These are phyloP conservation scores for Anthopleura xanthogrammica DNA, from an alignment of 92 coral and sea anemone genomes.

Conservation along the genomic window DNA sequence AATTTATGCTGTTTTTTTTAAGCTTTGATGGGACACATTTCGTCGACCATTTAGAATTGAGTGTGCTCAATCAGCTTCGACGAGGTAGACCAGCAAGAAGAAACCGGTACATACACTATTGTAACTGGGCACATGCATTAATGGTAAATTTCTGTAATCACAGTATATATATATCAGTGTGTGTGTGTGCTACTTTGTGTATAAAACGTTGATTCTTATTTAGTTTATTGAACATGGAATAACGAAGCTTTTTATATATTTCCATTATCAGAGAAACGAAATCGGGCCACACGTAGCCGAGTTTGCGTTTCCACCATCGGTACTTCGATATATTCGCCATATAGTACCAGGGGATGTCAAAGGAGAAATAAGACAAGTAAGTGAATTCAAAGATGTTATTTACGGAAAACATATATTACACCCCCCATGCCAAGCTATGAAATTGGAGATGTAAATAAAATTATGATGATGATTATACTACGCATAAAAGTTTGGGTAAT, in stretches of 20 bases:
- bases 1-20: too few relatives aligned
- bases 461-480: too few relatives aligned
- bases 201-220: too few relatives aligned
- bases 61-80: constrained; percentile 5
- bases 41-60: constrained; percentile 2
- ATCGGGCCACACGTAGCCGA: constrained; percentile 23
- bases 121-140: constrained; percentile 29
- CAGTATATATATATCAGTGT: too few relatives aligned
- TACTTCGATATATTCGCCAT: constrained; percentile 26
- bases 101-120: constrained; percentile 29
- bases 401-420: too few relatives aligned
- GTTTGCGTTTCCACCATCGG: constrained; percentile 34
- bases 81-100: constrained; percentile 34
- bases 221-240: neutral
- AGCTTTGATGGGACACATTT: constrained; percentile 26
- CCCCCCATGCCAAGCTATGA: too few relatives aligned
- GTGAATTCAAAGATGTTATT: neutral
- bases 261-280: constrained; percentile 33
- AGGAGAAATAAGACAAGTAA: constrained; percentile 50
- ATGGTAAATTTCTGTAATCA: constrained; percentile 10
- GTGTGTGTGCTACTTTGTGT: too few relatives aligned
- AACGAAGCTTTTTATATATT: neutral
- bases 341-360: constrained; percentile 44
- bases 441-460: too few relatives aligned
- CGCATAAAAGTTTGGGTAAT: neutral